Evolutionary conservation across 2,888 invertebrate genomes (phyloP).

Genomic region (Axea sp.): DNA sequence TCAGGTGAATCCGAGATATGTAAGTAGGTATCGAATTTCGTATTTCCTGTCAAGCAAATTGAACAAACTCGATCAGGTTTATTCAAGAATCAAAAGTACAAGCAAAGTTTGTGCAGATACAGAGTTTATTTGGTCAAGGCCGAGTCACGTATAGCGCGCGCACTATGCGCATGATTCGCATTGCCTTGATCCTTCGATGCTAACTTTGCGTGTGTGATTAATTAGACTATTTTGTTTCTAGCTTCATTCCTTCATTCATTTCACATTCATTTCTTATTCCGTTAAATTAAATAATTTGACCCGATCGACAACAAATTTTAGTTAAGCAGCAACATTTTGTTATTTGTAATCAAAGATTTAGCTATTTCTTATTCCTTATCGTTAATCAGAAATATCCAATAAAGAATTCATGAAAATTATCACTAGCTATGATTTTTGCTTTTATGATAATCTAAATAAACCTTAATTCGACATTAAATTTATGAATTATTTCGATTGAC

Average conservation of each 20-base stretch:
- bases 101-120: slow-evolving; percentile 29
- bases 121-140: slow-evolving; percentile 62
- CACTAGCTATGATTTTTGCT: no score
- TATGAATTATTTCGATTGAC: no score
- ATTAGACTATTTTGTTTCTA: slow-evolving; percentile 2
- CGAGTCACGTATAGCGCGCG: slow-evolving; percentile 32
- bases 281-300: no score
- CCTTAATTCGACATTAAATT: no score
- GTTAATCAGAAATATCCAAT: no score
- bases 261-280: not conserved
- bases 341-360: no score
- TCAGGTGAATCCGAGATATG: slow-evolving; percentile 47
- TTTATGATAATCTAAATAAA: no score
- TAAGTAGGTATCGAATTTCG: slow-evolving; percentile 35
- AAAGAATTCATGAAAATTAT: no score
- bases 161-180: slow-evolving; percentile 36
- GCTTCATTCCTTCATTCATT: not conserved
- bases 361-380: no score
- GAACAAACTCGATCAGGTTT: slow-evolving; percentile 16
- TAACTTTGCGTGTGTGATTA: slow-evolving; percentile 4
- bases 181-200: slow-evolving; percentile 49
- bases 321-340: no score
- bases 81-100: slow-evolving; percentile 14
- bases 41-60: slow-evolving; percentile 33
- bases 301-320: no score